Evolutionary conservation across 2,113 vertebrate genomes (phyloP).

Genomic region (Chloropsis cyanopogon): DNA sequence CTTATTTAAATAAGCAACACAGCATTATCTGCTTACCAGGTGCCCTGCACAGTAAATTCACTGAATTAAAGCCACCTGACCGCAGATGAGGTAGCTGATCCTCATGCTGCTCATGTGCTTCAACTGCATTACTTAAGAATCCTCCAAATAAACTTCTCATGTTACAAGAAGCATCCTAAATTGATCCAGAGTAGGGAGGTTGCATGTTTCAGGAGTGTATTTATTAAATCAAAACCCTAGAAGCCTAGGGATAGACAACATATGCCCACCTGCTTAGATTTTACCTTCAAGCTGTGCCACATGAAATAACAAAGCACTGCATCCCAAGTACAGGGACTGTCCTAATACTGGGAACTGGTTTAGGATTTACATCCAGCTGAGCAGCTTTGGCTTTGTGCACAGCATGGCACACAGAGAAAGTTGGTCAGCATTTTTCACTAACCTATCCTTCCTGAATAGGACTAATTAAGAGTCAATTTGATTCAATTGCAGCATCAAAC

Average conservation of each 20-base stretch:
- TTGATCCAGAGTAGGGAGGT: conserved; percentile 42
- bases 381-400: not conserved
- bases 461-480: conserved; percentile 39
- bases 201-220: conserved; percentile 55
- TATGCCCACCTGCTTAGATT: not conserved
- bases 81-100: conserved; percentile 79
- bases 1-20: not conserved
- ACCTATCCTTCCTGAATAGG: not conserved
- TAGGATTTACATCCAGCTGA: not conserved
- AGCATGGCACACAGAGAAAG: not conserved
- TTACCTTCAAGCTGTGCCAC: not conserved
- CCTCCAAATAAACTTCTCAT: conserved; percentile 54
- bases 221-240: conserved; percentile 44
- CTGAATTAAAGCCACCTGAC: conserved; percentile 74
- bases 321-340: too few species aligned
- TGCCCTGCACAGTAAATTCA: conserved; percentile 65
- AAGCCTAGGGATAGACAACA: not conserved
- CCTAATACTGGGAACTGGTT: not conserved
- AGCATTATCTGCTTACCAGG: conserved; percentile 66
- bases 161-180: conserved; percentile 46
- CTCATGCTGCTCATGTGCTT: not conserved
- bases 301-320: not conserved
- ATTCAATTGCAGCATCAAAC: conserved; percentile 31
- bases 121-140: conserved; percentile 28
- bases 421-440: not conserved